A percentile compares a stretch with the other conserved stretches of the same genome.
These are phyloP conservation scores for Pogoniulus pusillus DNA, from an alignment of 2,797 vertebrate genomes.

Conservation along the genomic window DNA sequence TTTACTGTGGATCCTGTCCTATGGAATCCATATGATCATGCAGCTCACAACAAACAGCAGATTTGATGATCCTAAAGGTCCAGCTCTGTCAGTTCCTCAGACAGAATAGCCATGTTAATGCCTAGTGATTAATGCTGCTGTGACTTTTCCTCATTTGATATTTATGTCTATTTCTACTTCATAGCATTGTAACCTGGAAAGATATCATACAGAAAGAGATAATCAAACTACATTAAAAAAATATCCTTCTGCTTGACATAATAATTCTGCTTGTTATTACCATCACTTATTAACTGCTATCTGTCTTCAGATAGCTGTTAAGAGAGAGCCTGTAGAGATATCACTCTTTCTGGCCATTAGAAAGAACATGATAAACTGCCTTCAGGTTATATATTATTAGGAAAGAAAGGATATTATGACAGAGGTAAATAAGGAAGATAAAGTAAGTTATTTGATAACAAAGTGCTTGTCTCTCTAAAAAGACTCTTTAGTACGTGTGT, in stretches of 20 bases:
- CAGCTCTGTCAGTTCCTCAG: slow-evolving; percentile 59
- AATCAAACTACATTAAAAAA: not conserved
- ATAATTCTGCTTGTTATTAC: not conserved
- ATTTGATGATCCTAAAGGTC: slow-evolving; percentile 65
- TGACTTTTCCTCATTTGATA: not conserved
- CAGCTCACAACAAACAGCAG: slow-evolving; percentile 65
- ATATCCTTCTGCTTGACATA: not conserved
- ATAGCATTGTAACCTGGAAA: not conserved
- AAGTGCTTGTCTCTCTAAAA: not conserved
- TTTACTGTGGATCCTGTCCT: slow-evolving; percentile 62
- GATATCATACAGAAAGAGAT: not conserved
- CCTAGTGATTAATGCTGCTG: not conserved
- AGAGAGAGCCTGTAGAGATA: not conserved
- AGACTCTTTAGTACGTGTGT: not conserved
- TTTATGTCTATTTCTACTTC: not conserved
- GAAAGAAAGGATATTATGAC: not conserved
- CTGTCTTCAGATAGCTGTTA: not conserved
- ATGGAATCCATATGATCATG: slow-evolving; percentile 67
- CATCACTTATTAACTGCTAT: not conserved
- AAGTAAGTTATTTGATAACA: slow-evolving; percentile 12
- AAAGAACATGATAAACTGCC: not conserved
- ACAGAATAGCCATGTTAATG: slow-evolving; percentile 53
- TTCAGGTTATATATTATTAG: not conserved
- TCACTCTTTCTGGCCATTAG: not conserved
- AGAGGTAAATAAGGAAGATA: not conserved